Evolutionary conservation across 2,113 vertebrate species (phyloP).

Genomic region (Addax nasomaculatus): DNA sequence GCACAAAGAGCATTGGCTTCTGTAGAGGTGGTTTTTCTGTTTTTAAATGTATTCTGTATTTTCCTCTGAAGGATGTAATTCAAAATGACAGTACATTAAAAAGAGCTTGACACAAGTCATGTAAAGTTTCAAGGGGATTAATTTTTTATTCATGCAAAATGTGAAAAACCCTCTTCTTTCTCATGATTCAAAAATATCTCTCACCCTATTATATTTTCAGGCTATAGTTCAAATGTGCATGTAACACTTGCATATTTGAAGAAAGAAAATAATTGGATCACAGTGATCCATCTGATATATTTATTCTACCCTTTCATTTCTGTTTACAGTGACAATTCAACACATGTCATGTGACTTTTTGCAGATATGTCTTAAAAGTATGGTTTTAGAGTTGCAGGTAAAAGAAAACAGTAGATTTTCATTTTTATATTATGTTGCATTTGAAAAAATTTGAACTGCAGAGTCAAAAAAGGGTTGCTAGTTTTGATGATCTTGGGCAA

Average conservation of each 20-base stretch:
- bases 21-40: conserved; percentile 25
- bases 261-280: neutral
- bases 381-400: neutral
- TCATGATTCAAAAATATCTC: conserved; percentile 10
- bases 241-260: neutral
- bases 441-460: neutral
- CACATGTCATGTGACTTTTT: neutral
- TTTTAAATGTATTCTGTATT: conserved; percentile 25
- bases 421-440: neutral
- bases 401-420: neutral
- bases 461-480: neutral
- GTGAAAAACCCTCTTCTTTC: neutral
- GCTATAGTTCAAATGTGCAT: neutral
- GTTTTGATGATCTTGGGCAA: neutral
- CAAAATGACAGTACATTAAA: conserved; percentile 24
- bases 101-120: neutral
- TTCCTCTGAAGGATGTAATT: conserved; percentile 30
- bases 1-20: neutral
- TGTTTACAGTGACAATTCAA: neutral
- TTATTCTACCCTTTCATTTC: neutral
- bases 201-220: neutral
- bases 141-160: conserved; percentile 46
- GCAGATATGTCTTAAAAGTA: neutral
- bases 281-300: neutral
- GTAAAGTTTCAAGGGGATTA: conserved; percentile 17